Percentiles rank a stretch among this genome's conserved stretches.
Evolutionary conservation across 2,797 vertebrate genomes (phyloP).

Genomic region (Lepilemur septentrionalis): DNA sequence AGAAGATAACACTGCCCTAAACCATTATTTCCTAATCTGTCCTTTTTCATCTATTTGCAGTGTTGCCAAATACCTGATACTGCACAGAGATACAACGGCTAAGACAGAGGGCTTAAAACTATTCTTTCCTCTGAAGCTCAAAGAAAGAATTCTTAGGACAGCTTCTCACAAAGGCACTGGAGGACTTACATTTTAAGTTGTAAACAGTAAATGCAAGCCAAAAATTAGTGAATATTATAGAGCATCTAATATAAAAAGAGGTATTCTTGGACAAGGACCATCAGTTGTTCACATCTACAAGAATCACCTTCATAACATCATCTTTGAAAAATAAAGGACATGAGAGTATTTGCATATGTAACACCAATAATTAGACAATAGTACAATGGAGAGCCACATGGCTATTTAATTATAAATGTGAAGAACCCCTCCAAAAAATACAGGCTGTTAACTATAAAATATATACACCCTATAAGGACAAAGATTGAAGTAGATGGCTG

Average conservation of each 20-base stretch:
- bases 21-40: constrained; percentile 28
- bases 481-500: not conserved
- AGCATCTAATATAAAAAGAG: not conserved
- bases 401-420: not conserved
- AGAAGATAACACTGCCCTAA: constrained; percentile 16
- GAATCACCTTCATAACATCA: not conserved
- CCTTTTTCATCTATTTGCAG: not conserved
- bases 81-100: not conserved
- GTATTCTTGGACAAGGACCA: not conserved
- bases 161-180: not conserved
- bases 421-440: not conserved
- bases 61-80: not conserved
- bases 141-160: constrained; percentile 22
- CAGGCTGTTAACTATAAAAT: not conserved
- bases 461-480: not conserved
- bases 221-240: not conserved
- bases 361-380: not conserved
- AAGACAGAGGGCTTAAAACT: not conserved
- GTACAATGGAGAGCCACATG: not conserved
- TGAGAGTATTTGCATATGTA: not conserved
- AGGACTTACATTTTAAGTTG: not conserved
- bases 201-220: constrained; percentile 7
- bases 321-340: constrained; percentile 28
- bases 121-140: not conserved
- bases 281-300: not conserved